Base-by-base conservation (phyloP, 2,888 invertebrate species). In the Drosophila crucigera region DNA sequence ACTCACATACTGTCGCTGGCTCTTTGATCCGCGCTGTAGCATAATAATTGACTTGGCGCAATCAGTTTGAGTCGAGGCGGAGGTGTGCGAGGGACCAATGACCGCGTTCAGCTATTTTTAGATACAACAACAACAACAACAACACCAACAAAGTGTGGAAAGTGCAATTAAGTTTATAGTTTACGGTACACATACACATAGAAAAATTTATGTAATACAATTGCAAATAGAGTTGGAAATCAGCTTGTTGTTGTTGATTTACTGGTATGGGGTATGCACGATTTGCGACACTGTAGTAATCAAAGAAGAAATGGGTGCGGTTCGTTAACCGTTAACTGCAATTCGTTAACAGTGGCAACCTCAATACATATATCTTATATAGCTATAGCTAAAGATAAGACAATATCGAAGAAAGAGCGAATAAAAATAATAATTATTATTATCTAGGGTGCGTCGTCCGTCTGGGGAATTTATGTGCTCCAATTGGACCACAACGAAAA, bases 51-150 rank as follows among this genome's bases (percentile, higher is more conserved):
- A 63, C 70, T 56, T 69, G 75, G 71, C 73, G 82, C 76, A 75
- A 70, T 80, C 80, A 68, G 65, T 68, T 71, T 73, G 52, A 47
- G 33, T 63, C 64, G 66, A 4, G 47, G 70, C 56, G 63, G 43
- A 65, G 65, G 66, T 73, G 87, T 70, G 69, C 67, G 84, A 73
- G 76, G 84, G 88, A 72, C 85, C 86, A 88, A 88, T 88, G 87
- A 89, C 90, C 87, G 87, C 87, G 85, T 86, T 90, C 77, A 76
- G 78, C 67, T 88, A 90, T 88, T 82, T 84, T 84, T 88, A 88
- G 90, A 66, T 69, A 61, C 65, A 58, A 41, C 41, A 41, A 59
- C 65, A 58, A 41, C 41, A 41, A 59, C 56, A 70, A 63, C 41
- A 77, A 74, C 35, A 68, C 72, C 59, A 78, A 68, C 61, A 75